phyloP scores from a whole-genome alignment of 2,888 invertebrate species.

The Leptopilina drosophilae region DNA sequence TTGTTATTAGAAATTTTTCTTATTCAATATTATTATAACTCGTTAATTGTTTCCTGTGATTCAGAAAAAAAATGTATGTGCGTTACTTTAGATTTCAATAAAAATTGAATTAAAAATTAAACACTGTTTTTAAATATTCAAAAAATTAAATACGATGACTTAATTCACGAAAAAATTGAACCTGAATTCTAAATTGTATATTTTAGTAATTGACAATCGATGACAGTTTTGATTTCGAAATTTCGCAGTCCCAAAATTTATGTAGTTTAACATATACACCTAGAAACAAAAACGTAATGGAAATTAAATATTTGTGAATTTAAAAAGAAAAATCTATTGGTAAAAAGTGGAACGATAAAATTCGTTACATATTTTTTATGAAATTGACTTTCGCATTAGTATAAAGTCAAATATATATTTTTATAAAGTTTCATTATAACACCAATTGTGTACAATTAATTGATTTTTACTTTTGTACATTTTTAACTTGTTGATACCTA shows the following conservation, averaged over 20 bases:
- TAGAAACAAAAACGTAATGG: neutral
- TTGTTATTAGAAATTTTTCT: slow-evolving; percentile 18
- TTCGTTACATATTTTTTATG: slow-evolving; percentile 21
- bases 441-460: slow-evolving; percentile 13
- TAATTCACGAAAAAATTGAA: neutral
- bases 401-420: slow-evolving; percentile 26
- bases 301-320: slow-evolving; percentile 1
- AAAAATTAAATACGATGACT: neutral
- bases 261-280: neutral
- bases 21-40: slow-evolving; percentile 13
- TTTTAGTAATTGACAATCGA: too few species aligned
- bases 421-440: slow-evolving; percentile 18
- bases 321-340: neutral
- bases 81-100: slow-evolving; percentile 17
- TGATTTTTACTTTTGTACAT: slow-evolving; percentile 33
- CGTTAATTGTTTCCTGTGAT: slow-evolving; percentile 24
- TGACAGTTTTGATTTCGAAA: too few species aligned
- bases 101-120: slow-evolving; percentile 14
- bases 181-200: too few species aligned
- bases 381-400: slow-evolving; percentile 1
- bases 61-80: slow-evolving; percentile 14
- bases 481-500: slow-evolving; percentile 1
- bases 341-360: neutral
- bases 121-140: neutral
- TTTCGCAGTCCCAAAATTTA: neutral